Conservation (phyloP, 2,888 invertebrate genomes). For the Hyalella azteca region DNA sequence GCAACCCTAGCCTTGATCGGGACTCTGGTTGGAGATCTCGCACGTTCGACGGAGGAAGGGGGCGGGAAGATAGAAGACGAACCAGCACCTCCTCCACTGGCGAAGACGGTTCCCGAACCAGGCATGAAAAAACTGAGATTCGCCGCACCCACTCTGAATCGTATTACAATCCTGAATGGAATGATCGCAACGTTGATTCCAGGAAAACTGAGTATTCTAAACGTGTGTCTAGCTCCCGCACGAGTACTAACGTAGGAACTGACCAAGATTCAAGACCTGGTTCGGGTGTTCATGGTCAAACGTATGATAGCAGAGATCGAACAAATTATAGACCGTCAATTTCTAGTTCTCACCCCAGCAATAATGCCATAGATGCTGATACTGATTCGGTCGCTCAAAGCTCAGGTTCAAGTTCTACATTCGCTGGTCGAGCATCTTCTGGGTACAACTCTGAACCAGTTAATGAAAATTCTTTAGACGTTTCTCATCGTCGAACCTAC, state of each 20-base stretch:
- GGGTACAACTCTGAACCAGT: not conserved
- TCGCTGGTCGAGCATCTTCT: not conserved
- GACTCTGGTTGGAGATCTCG: constrained; percentile 4
- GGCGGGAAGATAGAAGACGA: constrained; percentile 31
- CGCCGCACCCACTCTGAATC: not conserved
- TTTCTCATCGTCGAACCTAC: not conserved
- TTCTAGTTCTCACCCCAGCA: not conserved
- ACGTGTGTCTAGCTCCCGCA: not conserved
- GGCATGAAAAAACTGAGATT: not conserved
- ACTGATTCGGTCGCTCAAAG: too few species aligned
- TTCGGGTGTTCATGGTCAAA: not conserved
- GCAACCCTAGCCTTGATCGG: not conserved
- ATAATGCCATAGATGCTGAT: not conserved
- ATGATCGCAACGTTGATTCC: not conserved
- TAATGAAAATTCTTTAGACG: not conserved
- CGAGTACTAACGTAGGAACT: not conserved
- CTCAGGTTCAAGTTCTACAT: too few species aligned
- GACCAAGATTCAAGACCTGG: not conserved
- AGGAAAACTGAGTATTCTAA: not conserved
- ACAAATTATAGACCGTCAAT: not conserved
- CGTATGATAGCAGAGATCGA: not conserved
- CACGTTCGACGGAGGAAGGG: constrained; percentile 3
- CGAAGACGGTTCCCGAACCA: not conserved
- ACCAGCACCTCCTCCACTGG: not conserved
- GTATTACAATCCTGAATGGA: not conserved